These are phyloP conservation scores for Cyprinus carpio DNA, from an alignment of 2,113 vertebrate genomes.

Conservation along the genomic window DNA sequence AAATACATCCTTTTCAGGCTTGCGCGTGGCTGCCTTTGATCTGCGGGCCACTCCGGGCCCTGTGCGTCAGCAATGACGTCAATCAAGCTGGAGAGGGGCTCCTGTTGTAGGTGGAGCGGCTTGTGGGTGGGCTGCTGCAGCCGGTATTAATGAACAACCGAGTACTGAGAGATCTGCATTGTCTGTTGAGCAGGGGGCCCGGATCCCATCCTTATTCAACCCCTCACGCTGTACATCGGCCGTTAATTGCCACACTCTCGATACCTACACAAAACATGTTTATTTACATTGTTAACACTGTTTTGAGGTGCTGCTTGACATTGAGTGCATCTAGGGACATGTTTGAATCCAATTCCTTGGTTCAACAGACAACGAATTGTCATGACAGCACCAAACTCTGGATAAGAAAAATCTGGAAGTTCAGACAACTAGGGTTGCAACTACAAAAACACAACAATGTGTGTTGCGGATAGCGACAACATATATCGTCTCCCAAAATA, in stretches of 20 bases:
- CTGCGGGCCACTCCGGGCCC: constrained; percentile 55
- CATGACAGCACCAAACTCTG: background rate
- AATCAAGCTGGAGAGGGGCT: constrained; percentile 52
- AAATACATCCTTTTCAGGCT: constrained; percentile 55
- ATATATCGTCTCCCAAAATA: background rate
- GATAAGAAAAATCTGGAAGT: background rate
- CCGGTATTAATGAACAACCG: constrained; percentile 59
- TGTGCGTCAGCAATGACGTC: constrained; percentile 64
- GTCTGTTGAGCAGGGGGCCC: constrained; percentile 4
- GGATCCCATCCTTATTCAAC: background rate
- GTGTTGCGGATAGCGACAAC: no score
- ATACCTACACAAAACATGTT: background rate
- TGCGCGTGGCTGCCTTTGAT: constrained; percentile 58
- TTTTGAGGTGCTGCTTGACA: background rate
- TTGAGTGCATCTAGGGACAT: background rate
- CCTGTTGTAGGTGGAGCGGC: constrained; percentile 55
- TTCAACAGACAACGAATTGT: background rate
- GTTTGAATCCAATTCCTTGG: background rate
- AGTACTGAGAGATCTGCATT: constrained; percentile 34
- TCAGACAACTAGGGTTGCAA: no score
- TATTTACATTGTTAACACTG: background rate
- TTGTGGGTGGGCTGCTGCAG: constrained; percentile 53
- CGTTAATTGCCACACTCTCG: background rate
- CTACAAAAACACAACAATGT: background rate
- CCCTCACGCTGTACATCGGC: background rate